These are phyloP conservation scores for Crotalus viridis DNA, from an alignment of 2,113 vertebrate genomes.

Conservation along the genomic window DNA sequence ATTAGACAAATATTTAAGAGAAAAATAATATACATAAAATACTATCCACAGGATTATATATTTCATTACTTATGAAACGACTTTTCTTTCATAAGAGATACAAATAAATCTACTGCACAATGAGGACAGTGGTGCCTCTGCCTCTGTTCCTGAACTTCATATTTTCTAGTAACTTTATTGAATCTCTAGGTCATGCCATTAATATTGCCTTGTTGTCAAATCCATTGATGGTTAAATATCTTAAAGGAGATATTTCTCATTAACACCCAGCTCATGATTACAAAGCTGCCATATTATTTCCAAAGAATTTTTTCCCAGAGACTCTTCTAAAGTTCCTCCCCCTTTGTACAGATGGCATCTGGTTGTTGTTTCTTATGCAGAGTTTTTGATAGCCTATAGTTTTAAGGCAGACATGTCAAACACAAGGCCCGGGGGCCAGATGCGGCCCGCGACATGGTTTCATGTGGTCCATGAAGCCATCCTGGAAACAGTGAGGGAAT, in stretches of 20 bases:
- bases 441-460: too few relatives aligned
- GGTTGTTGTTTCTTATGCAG: neutral
- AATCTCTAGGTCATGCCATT: neutral
- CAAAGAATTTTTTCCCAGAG: neutral
- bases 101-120: neutral
- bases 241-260: neutral
- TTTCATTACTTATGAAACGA: neutral
- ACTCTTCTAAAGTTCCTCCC: neutral
- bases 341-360: neutral
- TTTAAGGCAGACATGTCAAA: neutral
- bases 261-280: neutral
- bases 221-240: neutral
- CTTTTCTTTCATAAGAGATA: neutral
- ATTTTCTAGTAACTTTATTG: neutral
- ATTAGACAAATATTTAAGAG: neutral
- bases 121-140: neutral
- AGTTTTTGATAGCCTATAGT: neutral
- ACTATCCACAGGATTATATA: neutral
- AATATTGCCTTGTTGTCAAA: neutral
- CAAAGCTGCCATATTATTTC: neutral
- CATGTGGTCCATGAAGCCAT: too few relatives aligned
- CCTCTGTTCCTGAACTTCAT: neutral
- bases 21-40: neutral
- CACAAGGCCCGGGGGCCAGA: too few relatives aligned
- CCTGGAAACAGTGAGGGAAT: too few relatives aligned